These are phyloP conservation scores for Stegana nigrithorax DNA, from an alignment of 2,888 invertebrate genomes.

Conservation along the genomic window DNA sequence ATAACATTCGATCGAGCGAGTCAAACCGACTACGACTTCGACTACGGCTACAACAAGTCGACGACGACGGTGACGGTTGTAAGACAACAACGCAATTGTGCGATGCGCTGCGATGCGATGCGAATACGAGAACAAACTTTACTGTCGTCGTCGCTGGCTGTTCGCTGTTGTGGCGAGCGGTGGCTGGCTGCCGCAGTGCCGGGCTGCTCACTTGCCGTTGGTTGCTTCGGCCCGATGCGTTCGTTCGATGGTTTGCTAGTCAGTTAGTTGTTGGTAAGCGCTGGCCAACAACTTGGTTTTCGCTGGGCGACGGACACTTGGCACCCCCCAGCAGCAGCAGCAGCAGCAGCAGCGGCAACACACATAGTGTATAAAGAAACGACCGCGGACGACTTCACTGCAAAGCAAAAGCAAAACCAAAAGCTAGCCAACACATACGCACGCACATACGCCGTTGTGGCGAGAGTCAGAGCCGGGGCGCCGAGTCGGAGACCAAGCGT, in stretches of 20 bases:
- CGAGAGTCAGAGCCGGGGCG: neutral
- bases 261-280: too few relatives aligned
- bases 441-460: constrained; percentile 8
- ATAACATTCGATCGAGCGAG: constrained; percentile 1
- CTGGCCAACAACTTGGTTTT: too few relatives aligned
- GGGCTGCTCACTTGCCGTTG: too few relatives aligned
- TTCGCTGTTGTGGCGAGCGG: constrained; percentile 1
- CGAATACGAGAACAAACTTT: constrained; percentile 14
- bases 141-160: constrained; percentile 12
- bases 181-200: neutral
- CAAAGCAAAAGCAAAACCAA: constrained; percentile 29
- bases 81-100: too few relatives aligned
- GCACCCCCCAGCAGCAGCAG: neutral
- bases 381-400: neutral
- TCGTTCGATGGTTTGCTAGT: too few relatives aligned
- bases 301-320: neutral
- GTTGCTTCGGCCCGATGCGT: too few relatives aligned
- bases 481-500: too few relatives aligned
- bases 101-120: constrained; percentile 1
- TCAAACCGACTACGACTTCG: constrained; percentile 19
- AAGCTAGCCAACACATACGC: constrained; percentile 24
- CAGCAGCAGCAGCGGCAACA: neutral
- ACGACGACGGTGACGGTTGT: too few relatives aligned
- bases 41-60: constrained; percentile 2
- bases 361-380: constrained; percentile 20